These are phyloP conservation scores for Rhingia rostrata DNA, from an alignment of 2,888 invertebrate species.

Conservation along the genomic window DNA sequence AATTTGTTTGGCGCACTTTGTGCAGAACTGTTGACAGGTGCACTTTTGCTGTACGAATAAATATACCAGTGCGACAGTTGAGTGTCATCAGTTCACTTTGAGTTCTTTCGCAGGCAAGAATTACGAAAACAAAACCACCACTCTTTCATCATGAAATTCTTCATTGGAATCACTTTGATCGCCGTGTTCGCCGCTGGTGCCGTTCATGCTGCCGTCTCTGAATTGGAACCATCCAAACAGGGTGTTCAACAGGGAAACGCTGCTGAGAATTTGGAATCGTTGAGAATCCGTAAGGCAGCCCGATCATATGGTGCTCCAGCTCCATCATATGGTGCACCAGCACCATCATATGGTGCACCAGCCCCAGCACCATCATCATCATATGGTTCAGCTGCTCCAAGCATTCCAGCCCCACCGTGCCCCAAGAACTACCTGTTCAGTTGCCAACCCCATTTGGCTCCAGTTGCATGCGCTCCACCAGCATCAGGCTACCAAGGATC, in stretches of 20 bases:
- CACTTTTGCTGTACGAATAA: slow-evolving; percentile 63
- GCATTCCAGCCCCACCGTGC: slow-evolving; percentile 55
- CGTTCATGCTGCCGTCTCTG: slow-evolving; percentile 33
- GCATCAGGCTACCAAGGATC: slow-evolving; percentile 45
- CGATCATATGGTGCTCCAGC: slow-evolving; percentile 50
- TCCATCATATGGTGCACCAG: slow-evolving; percentile 10
- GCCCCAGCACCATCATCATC: slow-evolving; percentile 19
- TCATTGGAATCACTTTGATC: slow-evolving; percentile 51
- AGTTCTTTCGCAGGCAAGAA: slow-evolving; percentile 45
- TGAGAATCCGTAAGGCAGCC: slow-evolving; percentile 66
- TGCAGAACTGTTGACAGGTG: slow-evolving; percentile 57
- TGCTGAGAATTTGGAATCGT: slow-evolving; percentile 55
- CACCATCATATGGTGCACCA: background rate
- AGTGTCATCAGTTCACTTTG: slow-evolving; percentile 64
- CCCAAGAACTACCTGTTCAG: slow-evolving; percentile 69
- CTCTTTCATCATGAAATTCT: slow-evolving; percentile 61
- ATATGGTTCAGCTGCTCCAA: slow-evolving; percentile 21
- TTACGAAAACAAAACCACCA: slow-evolving; percentile 1
- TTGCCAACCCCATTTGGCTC: slow-evolving; percentile 61
- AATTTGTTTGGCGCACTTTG: slow-evolving; percentile 22
- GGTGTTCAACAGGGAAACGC: slow-evolving; percentile 21
- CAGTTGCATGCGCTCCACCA: slow-evolving; percentile 53
- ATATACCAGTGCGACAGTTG: slow-evolving; percentile 48
- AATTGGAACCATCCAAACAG: slow-evolving; percentile 45
- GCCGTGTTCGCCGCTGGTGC: slow-evolving; percentile 42